Evolutionary conservation across 2,113 vertebrate species (phyloP).

Genomic region (Actinemys pallida): DNA sequence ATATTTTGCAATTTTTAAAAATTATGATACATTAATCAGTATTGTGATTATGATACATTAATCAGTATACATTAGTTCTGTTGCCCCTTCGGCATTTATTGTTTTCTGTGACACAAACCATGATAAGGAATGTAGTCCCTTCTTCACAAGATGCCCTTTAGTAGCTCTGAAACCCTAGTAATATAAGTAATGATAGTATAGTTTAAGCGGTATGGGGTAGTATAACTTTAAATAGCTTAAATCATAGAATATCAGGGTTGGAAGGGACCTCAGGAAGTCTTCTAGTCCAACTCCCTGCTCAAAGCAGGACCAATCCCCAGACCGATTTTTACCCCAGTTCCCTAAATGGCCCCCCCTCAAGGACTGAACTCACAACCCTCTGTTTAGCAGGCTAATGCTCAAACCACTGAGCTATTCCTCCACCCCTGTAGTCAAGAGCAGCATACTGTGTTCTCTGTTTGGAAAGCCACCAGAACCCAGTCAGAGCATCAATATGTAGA

Average conservation of each 20-base stretch:
- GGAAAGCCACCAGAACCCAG: neutral
- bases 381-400: no score
- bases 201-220: neutral
- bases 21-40: neutral
- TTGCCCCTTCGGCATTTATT: neutral
- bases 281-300: no score
- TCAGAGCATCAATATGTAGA: accelerated
- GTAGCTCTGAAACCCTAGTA: conserved; percentile 6
- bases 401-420: no score
- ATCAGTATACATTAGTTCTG: neutral
- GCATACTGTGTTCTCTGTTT: neutral
- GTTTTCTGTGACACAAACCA: neutral
- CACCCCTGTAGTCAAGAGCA: neutral
- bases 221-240: neutral
- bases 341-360: no score
- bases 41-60: neutral
- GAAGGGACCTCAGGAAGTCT: no score
- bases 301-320: no score
- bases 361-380: no score
- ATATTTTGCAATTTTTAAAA: neutral
- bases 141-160: conserved; percentile 4
- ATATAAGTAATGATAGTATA: neutral
- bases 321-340: no score
- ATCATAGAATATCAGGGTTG: no score
- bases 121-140: neutral